These are phyloP conservation scores for Thymelicus acteon DNA, from an alignment of 2,888 invertebrate species.

Conservation along the genomic window DNA sequence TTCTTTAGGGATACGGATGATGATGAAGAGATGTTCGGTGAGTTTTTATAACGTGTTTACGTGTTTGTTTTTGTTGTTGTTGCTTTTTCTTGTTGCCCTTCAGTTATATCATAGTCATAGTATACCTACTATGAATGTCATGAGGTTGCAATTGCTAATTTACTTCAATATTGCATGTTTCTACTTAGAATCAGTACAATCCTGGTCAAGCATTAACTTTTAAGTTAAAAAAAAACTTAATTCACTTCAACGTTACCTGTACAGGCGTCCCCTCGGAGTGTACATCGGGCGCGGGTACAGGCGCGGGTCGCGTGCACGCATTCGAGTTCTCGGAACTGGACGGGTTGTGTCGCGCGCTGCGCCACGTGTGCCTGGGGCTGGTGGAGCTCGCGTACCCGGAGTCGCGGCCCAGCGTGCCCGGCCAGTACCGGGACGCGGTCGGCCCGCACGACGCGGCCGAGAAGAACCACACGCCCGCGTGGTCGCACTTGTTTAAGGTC, in stretches of 20 bases:
- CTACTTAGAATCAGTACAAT: neutral
- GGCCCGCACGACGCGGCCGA: constrained; percentile 46
- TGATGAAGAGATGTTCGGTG: constrained; percentile 63
- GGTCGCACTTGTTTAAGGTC: constrained; percentile 92
- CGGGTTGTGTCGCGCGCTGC: constrained; percentile 88
- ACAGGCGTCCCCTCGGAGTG: neutral
- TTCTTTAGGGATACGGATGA: constrained; percentile 85
- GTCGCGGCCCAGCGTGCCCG: constrained; percentile 85
- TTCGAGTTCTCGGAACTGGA: constrained; percentile 91
- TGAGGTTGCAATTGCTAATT: no score
- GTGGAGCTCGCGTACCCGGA: constrained; percentile 95
- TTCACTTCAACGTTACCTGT: neutral
- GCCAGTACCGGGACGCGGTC: constrained; percentile 84
- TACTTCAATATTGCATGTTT: no score
- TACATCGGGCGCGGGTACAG: constrained; percentile 40
- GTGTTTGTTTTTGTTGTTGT: no score
- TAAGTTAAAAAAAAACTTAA: no score
- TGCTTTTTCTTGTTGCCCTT: no score
- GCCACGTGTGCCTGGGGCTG: constrained; percentile 93
- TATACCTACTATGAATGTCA: no score
- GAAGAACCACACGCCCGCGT: constrained; percentile 85
- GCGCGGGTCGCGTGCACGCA: constrained; percentile 72
- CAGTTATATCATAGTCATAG: no score
- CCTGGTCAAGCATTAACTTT: neutral
- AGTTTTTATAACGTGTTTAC: constrained; percentile 45